Evolutionary conservation across 2,888 invertebrate species (phyloP), one percentile per base, ranked within the genome.

Genomic region (Parasteatoda lunata): DNA sequence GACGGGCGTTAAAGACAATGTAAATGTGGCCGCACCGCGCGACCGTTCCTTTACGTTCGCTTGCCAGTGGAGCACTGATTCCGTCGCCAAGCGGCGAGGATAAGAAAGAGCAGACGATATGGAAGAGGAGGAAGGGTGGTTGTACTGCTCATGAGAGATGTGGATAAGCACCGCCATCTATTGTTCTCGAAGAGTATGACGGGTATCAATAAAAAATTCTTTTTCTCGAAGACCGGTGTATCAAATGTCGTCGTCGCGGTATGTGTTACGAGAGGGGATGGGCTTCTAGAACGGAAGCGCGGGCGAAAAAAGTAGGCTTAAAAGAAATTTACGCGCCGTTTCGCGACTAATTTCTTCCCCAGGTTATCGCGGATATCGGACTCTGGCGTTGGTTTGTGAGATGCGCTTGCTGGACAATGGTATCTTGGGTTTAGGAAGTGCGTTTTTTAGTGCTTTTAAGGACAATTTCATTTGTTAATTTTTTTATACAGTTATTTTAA

Each of bases 101-200:
- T 45, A 48, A 48, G 52, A 7, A 72, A 30, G 52, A 64, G 84
- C 76, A 70, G 76, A 51, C 64, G 84, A 84, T 72, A 52, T 69
- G n/a, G 65, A 47, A 45, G 76, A 71, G 66, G 72, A 47, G 15
- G 59, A 15, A 47, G 47, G 47, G 48, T 75, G 70, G 66, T 59
- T 9, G 59, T 30, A 30, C 49, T 77, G 66, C 75, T 65, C 64
- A 48, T 13, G 69, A 69, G 75, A 51, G 66, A 13, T 54, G 66
- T 78, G 84, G 79, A 79, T 85, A 70, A 79, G 84, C 84, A 85
- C 84, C 70, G 84, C 84, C 84, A 85, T 85, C 84, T 85, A 85
- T 85, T 85, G 84, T 85, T 85, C 84, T 79, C 65, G 47, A 52
- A 48, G 79, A 15, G 84, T 76, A 85, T 69, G 79, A 79, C 59